Percentiles rank a stretch among this genome's conserved stretches.
phyloP scores from a whole-genome alignment of 2,113 vertebrate genomes.

The Mus pahari region DNA sequence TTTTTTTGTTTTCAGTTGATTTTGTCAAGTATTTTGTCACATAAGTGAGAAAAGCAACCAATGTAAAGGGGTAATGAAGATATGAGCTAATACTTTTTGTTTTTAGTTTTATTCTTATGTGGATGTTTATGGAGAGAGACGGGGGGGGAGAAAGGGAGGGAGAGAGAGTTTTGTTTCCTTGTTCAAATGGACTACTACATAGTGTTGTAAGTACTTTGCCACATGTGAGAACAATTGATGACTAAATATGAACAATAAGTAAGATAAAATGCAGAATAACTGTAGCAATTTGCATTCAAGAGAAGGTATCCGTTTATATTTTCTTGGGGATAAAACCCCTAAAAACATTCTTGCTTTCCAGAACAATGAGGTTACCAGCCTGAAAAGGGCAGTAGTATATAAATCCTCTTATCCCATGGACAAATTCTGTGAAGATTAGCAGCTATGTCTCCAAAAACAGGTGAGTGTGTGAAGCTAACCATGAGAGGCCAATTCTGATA shows the following conservation, averaged over 20 bases:
- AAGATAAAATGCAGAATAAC: not conserved
- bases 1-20: not conserved
- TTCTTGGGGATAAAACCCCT: no score
- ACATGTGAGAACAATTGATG: not conserved
- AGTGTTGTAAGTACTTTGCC: not conserved
- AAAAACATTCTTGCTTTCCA: not conserved
- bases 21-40: not conserved
- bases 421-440: not conserved
- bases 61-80: not conserved
- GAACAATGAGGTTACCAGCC: not conserved
- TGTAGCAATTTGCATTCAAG: not conserved
- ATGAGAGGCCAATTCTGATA: not conserved
- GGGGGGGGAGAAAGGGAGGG: accelerated
- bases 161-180: no score
- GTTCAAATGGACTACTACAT: no score
- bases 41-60: not conserved
- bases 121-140: not conserved
- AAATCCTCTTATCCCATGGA: not conserved
- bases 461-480: not conserved
- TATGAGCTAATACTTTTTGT: not conserved
- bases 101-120: not conserved
- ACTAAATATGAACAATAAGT: not conserved
- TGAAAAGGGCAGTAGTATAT: not conserved
- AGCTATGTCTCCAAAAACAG: not conserved
- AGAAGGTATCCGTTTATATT: not conserved